phyloP scores from a whole-genome alignment of 1,140 invertebrate species.

The Aphaenogaster rudis region DNA sequence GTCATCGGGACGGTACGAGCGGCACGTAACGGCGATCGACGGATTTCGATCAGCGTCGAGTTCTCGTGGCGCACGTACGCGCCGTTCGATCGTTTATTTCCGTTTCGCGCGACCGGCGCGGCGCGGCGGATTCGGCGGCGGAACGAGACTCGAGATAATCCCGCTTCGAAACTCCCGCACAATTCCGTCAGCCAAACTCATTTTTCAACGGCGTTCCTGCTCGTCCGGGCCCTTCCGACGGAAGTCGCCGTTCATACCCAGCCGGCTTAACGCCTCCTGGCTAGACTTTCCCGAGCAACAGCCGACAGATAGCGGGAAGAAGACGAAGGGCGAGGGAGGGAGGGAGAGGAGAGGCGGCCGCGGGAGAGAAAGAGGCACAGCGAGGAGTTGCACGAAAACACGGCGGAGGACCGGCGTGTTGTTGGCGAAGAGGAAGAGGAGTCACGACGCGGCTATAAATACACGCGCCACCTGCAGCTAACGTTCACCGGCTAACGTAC shows the following conservation, averaged over 20 bases:
- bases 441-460: slow-evolving; percentile 86
- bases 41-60: slow-evolving; percentile 39
- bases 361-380: slow-evolving; percentile 37
- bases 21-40: slow-evolving; percentile 63
- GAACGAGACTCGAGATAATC: slow-evolving; percentile 45
- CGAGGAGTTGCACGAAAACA: slow-evolving; percentile 61
- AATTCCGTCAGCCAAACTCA: slow-evolving; percentile 53
- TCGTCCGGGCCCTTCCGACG: not conserved
- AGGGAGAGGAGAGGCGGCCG: not conserved
- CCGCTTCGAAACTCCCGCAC: slow-evolving; percentile 26
- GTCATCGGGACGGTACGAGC: slow-evolving; percentile 49
- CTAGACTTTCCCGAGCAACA: slow-evolving; percentile 48
- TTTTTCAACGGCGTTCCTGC: slow-evolving; percentile 40
- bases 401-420: slow-evolving; percentile 68
- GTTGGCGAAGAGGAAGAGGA: slow-evolving; percentile 84
- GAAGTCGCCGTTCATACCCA: slow-evolving; percentile 40
- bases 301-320: slow-evolving; percentile 16
- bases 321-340: not conserved
- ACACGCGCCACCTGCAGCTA: slow-evolving; percentile 85
- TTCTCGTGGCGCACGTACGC: slow-evolving; percentile 53
- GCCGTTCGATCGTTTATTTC: slow-evolving; percentile 56
- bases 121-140: slow-evolving; percentile 58
- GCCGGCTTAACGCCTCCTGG: slow-evolving; percentile 18
- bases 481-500: slow-evolving; percentile 81
- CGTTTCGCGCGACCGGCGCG: slow-evolving; percentile 65